Evolutionary conservation across 2,797 vertebrate species (phyloP).

Genomic region (Phoebastria nigripes): DNA sequence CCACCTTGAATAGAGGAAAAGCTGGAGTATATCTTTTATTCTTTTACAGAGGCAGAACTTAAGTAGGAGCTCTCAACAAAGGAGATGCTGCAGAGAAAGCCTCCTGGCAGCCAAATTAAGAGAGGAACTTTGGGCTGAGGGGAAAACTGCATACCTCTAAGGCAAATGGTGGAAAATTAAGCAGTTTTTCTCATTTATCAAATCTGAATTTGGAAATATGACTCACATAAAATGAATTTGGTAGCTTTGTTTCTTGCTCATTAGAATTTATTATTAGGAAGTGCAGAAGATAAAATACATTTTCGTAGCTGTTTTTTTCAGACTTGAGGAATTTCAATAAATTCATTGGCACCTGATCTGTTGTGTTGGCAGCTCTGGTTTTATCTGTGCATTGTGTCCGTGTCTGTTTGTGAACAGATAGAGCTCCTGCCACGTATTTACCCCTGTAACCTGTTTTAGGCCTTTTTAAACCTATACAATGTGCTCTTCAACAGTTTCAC

Average conservation of each 20-base stretch:
- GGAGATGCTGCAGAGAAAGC: neutral
- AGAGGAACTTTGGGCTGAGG: neutral
- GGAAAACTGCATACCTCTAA: neutral
- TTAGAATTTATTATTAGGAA: neutral
- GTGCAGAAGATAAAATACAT: neutral
- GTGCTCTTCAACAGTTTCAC: neutral
- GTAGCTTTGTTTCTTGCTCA: neutral
- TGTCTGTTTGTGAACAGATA: neutral
- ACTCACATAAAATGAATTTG: neutral
- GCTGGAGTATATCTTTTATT: neutral
- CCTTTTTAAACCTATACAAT: neutral
- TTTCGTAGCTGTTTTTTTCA: neutral
- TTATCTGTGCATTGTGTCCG: neutral
- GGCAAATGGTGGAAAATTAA: neutral
- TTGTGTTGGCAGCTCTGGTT: neutral
- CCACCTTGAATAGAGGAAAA: neutral
- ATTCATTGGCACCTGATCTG: neutral
- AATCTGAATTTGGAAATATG: neutral
- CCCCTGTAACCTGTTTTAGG: neutral
- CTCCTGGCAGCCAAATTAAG: neutral
- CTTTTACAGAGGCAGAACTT: neutral
- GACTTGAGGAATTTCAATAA: neutral
- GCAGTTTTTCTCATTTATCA: neutral
- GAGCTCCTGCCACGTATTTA: neutral
- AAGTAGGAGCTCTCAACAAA: neutral